Base-by-base conservation (phyloP, 1,140 invertebrate genomes). In the Microplitis mediator region DNA sequence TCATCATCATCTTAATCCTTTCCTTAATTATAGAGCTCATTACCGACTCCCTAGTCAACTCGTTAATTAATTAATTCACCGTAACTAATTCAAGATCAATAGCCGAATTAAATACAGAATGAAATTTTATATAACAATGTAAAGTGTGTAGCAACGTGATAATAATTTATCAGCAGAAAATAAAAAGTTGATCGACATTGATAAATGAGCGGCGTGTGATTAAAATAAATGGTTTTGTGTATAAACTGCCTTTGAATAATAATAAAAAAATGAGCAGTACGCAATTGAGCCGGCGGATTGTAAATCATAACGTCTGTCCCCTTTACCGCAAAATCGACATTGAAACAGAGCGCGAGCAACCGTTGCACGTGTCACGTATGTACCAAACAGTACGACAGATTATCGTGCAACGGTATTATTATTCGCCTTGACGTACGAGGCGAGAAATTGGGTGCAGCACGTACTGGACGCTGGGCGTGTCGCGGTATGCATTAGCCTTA, bases 401-500 rank as follows among this genome's bases (percentile, higher is more conserved):
- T 61, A 70, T 60, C 61, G 50, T 71, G 51, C 62, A 62, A 51
- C 61, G 61, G 45, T 64, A 62, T 69, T 61, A 51, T 50, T 65
- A 73, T 52, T 69, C 39, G 51, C 35, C 6, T 45, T 73, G 67
- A 69, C 66, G 67, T 69, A 54, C 51, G 66, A 65, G 66, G 39
- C 52, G 72, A 73, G 72, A 63, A 69, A 73, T 63, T 69, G 72
- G 72, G 72, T 69, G 72, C 66, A 73, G 72, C 61, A 69, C 62
- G 51, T 64, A 45, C 36, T 39, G 34, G 62, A 58, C 61, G 58
- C 50, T 39, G 51, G 69, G 69, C 23, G 69, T 62, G 69, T 60
- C 39, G 3, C 58, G 54, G 54, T 35, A 50, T 63, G 51, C 50
- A 71, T 71, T 71, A 71, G 45, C 34, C 61, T 71, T 36, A 64